Conservation (phyloP, 2,113 vertebrate species). For the Psammodynastes pulverulentus region DNA sequence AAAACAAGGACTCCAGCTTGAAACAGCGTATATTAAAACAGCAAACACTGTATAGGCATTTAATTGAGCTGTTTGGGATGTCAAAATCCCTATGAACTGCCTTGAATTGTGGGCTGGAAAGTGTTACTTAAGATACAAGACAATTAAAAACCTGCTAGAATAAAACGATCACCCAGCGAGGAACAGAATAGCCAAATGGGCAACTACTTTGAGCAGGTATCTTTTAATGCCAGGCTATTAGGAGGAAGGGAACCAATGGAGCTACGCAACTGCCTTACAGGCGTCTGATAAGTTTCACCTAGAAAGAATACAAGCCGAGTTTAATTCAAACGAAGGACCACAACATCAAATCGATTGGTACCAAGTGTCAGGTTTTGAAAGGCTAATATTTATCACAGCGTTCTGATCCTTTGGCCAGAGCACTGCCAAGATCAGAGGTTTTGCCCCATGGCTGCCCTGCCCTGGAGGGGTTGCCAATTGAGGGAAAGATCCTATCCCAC, state of each 20-base stretch:
- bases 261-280: not conserved
- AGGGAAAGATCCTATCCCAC: not conserved
- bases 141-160: not conserved
- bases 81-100: no score
- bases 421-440: not conserved
- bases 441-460: not conserved
- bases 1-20: constrained; percentile 28
- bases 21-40: constrained; percentile 5
- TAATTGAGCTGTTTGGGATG: not conserved
- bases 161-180: not conserved
- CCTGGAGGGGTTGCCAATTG: not conserved
- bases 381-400: no score
- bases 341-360: not conserved
- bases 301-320: not conserved
- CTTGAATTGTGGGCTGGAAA: not conserved
- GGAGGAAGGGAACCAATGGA: not conserved
- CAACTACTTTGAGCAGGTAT: not conserved
- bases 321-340: not conserved
- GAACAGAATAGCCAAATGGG: not conserved
- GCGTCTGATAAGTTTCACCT: not conserved
- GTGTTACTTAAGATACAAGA: not conserved
- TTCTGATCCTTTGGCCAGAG: not conserved
- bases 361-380: not conserved
- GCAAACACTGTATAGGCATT: not conserved
- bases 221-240: no score